Conservation (phyloP, 2,888 invertebrate species). For the Ochropleura leucogaster region DNA sequence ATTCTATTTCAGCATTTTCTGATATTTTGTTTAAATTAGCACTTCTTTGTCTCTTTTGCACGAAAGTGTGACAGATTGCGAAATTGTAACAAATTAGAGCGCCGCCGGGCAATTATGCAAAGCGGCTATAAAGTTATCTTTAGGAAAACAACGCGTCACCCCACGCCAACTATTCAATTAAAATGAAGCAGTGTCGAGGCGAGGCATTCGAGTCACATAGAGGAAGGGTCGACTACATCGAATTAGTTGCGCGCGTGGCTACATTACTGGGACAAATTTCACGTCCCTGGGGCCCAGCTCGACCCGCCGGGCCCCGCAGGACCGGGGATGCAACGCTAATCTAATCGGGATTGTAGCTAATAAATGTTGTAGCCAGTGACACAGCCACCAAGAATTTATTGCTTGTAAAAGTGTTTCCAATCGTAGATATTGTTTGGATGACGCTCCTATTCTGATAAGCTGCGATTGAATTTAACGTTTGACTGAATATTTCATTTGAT, state of each 20-base stretch:
- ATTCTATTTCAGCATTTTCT: not conserved
- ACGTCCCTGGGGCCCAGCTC: constrained; percentile 79
- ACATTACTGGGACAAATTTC: constrained; percentile 89
- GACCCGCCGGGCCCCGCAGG: constrained; percentile 63
- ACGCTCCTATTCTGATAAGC: constrained; percentile 79
- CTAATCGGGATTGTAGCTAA: constrained; percentile 90
- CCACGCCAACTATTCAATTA: constrained; percentile 89
- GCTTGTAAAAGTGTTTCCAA: constrained; percentile 91
- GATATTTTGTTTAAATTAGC: constrained; percentile 58
- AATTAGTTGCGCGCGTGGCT: constrained; percentile 90
- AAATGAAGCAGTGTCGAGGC: constrained; percentile 85
- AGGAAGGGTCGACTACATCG: constrained; percentile 84
- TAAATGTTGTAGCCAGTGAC: constrained; percentile 89
- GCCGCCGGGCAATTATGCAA: constrained; percentile 87
- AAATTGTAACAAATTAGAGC: constrained; percentile 87
- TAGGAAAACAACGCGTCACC: constrained; percentile 86
- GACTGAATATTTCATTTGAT: constrained; percentile 78
- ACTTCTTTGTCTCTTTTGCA: constrained; percentile 65
- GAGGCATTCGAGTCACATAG: constrained; percentile 88
- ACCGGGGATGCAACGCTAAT: constrained; percentile 88
- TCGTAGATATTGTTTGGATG: constrained; percentile 86
- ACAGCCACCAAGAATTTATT: constrained; percentile 88
- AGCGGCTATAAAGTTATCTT: constrained; percentile 88
- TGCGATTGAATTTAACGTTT: constrained; percentile 88
- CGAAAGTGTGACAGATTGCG: constrained; percentile 86